Evolutionary conservation across 1,140 invertebrate genomes (phyloP), one percentile per base, ranked within the genome.

Genomic region (Tetramorium simillimum): DNA sequence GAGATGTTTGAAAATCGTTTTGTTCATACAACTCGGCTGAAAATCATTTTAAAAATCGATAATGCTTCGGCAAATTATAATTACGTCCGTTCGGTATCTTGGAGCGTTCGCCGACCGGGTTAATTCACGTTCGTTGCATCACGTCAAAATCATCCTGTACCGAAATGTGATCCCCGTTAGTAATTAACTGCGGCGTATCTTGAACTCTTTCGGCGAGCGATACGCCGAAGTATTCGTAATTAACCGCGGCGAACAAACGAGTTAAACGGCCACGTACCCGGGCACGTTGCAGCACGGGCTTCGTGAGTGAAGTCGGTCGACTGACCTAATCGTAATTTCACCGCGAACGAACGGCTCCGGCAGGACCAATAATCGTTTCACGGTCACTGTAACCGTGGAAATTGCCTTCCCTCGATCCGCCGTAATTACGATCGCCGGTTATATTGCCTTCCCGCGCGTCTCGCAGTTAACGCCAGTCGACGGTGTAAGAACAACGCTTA

Each of bases 311-410:
- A 88, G 81, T 85, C 89, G 89, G 88, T 91, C 78, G 90, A 90
- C 90, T 90, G 89, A 60, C 73, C 89, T 85, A 88, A 90, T 91
- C 90, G 90, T 90, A 90, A 91, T 90, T 91, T 90, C 89, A 81
- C 43, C 82, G 16, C 86, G 84, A 77, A 91, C 86, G 89, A 90
- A 90, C 86, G 43, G 56, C 89, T 67, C 89, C 88, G 72, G 58
- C 63, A 82, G 86, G 90, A 84, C 89, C 90, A 90, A 91, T 91
- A 91, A 86, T 91, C 90, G 90, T 91, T 91, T 91, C 90, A 91
- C 90, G 90, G 89, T 91, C 89, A 91, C 90, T 88, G 89, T 91
- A 90, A 88, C 84, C 82, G 77, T 91, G 77, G 90, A 88, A 91
- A 91, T 91, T 90, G 86, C 89, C 63, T 85, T 37, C 18, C 43